Evolutionary conservation across 2,888 invertebrate genomes (phyloP), one percentile per base, ranked within the genome.

Genomic region (Ichneumon xanthorius): DNA sequence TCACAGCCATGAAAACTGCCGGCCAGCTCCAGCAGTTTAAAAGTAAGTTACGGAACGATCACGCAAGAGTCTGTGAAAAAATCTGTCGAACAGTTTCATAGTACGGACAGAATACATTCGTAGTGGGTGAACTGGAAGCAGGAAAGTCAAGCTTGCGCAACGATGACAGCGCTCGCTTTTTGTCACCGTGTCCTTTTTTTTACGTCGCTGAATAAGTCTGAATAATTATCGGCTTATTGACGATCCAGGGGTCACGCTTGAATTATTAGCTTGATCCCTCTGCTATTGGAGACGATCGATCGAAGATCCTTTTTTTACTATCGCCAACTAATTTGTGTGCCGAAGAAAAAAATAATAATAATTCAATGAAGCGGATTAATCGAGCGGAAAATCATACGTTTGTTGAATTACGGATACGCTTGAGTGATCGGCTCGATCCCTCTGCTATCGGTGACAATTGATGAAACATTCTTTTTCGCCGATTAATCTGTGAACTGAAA

Each of bases 11-110:
- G 93, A 93, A 91, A 90, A 89, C 89, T 55, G 75, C 90, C 67
- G 85, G 90, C n/a, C 89, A 93, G 75, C 82, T 93, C 45, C 92
- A 92, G 78, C 92, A 92, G 58, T 93, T 92, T 85, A 92, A 90
- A 89, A 93, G 93, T 93, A 80, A 92, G 93, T 92, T 7, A 14
- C 16, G 30, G 19, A 45, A 16, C 37, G 50, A 63, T 50, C n/a
- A n/a, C 73, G 55, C 19, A 30, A 45, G 26, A 14, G 30, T 30
- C 11, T 14, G 14, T 4, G 61, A 61, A 61, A 30, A 61, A 33
- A 14, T 63, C 33, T 40, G 16, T 63, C 30, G 30, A 6, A 16
- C 30, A n/a, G 19, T 19, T 58, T 55, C 9, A 14, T n/a, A n/a
- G n/a, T 68, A 11, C 26, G 68, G 11, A 68, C 50, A 4, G 33